phyloP scores from a whole-genome alignment of 2,888 invertebrate species.

The Epinotia nisella region DNA sequence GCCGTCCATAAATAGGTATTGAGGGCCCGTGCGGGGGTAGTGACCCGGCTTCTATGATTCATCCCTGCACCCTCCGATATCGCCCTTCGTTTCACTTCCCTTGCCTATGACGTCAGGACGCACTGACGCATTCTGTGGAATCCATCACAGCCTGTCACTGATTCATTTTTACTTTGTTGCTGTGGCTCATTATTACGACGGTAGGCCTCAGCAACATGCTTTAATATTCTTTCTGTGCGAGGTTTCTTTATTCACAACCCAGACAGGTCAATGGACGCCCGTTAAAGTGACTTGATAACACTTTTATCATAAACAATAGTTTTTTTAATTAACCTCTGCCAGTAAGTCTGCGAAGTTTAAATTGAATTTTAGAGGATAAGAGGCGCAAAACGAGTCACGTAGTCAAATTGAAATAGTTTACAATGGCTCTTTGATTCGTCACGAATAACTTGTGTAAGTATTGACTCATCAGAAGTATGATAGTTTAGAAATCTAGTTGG shows the following conservation, averaged over 20 bases:
- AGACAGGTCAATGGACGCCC: constrained; percentile 28
- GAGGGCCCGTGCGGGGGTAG: constrained; percentile 67
- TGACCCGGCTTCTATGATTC: constrained; percentile 81
- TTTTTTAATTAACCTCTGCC: constrained; percentile 33
- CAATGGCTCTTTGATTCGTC: constrained; percentile 25
- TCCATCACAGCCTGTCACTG: constrained; percentile 71
- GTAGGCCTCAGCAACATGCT: constrained; percentile 51
- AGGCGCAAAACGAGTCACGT: constrained; percentile 34
- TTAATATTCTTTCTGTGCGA: constrained; percentile 24
- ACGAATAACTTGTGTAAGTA: constrained; percentile 30
- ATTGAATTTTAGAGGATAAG: neutral
- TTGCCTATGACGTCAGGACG: constrained; percentile 75
- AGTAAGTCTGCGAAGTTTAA: constrained; percentile 16
- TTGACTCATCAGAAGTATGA: constrained; percentile 37
- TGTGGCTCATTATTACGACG: constrained; percentile 60
- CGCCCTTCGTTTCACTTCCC: constrained; percentile 72
- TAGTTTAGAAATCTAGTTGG: constrained; percentile 30
- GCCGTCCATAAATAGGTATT: constrained; percentile 70
- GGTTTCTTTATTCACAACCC: constrained; percentile 46
- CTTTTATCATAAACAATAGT: neutral
- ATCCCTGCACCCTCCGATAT: constrained; percentile 76
- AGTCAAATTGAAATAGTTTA: constrained; percentile 29
- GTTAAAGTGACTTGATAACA: constrained; percentile 23
- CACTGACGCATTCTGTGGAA: constrained; percentile 67
- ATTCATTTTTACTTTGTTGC: constrained; percentile 67